These are phyloP conservation scores for Dicyrtoma fusca DNA, from an alignment of 2,888 invertebrate genomes.

Conservation along the genomic window DNA sequence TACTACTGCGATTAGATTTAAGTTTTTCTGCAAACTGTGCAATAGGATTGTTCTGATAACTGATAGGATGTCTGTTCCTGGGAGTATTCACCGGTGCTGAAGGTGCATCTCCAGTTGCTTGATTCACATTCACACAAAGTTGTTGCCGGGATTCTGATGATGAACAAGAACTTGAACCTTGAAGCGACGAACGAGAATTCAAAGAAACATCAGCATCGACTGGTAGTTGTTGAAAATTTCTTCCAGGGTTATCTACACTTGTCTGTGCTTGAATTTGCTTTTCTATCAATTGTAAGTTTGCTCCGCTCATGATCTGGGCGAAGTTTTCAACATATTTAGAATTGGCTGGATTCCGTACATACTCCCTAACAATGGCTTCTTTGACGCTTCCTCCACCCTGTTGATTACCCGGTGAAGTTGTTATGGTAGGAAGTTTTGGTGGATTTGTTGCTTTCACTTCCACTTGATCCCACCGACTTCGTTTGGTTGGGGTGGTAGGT, in stretches of 20 bases:
- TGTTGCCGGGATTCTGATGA: neutral
- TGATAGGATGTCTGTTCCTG: conserved; percentile 21
- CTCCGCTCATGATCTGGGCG: neutral
- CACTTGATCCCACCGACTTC: conserved; percentile 37
- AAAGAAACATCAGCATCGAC: no score
- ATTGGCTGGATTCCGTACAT: conserved; percentile 45
- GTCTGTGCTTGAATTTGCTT: neutral
- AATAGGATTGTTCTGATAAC: conserved; percentile 30
- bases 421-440: neutral
- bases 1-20: conserved; percentile 11
- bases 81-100: neutral
- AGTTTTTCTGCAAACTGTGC: conserved; percentile 35
- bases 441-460: conserved; percentile 14
- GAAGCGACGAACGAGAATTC: neutral
- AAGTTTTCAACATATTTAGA: conserved; percentile 42
- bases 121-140: no score
- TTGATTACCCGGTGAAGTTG: neutral
- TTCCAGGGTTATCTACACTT: neutral
- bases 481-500: conserved; percentile 14
- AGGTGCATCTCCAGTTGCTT: neutral
- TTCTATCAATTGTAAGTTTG: neutral
- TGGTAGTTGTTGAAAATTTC: neutral
- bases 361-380: conserved; percentile 50
- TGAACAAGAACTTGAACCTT: neutral
- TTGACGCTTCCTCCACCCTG: neutral